Evolutionary conservation across 2,113 vertebrate species (phyloP), one percentile per base, ranked within the genome.

Genomic region (Scortum barcoo): DNA sequence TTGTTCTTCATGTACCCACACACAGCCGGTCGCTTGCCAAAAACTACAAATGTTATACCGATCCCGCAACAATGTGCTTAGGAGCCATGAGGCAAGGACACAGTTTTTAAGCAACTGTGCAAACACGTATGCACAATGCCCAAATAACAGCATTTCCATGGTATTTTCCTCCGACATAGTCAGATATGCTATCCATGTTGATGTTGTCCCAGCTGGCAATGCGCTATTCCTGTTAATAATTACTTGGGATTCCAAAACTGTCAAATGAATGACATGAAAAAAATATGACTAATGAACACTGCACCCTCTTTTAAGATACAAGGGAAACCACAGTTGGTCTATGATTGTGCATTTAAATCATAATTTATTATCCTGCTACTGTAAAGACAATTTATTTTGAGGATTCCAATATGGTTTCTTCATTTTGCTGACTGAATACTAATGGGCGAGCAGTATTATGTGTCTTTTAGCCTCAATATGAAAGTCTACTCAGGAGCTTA

Each of bases 11-110:
- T 72, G 63, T 58, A 71, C 82, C 86, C 78, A 81, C 85, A 61
- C 83, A 89, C 71, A 83, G 62, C 46, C 2, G 78, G 42, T 33
- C 42, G 38, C 36, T 61, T 65, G 81, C 79, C 62, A 87, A 74
- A 84, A 85, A 73, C 54, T 76, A 85, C 73, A 80, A 74, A 76
- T 71, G 69, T 83, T 78, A 72, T 8, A 78, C 13, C n/a, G 22
- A 72, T 78, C 78, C 68, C 44, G 68, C 54, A 81, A 84, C 75
- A 81, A 76, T 86, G 38, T 68, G 77, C 28, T 80, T 19, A 62
- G 19, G 80, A 76, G 76, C 28, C 30, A 60, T 56, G 40, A 81
- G 72, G 81, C 67, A 77, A 68, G 58, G 79, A 80, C 60, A 58
- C n/a, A 5, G 30, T 54, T 48, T 80, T 85, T 54, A 58, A 50